A percentile compares a stretch with the other conserved stretches of the same genome.
These are phyloP conservation scores for Hucho hucho DNA, from an alignment of 2,113 vertebrate species.

Conservation along the genomic window DNA sequence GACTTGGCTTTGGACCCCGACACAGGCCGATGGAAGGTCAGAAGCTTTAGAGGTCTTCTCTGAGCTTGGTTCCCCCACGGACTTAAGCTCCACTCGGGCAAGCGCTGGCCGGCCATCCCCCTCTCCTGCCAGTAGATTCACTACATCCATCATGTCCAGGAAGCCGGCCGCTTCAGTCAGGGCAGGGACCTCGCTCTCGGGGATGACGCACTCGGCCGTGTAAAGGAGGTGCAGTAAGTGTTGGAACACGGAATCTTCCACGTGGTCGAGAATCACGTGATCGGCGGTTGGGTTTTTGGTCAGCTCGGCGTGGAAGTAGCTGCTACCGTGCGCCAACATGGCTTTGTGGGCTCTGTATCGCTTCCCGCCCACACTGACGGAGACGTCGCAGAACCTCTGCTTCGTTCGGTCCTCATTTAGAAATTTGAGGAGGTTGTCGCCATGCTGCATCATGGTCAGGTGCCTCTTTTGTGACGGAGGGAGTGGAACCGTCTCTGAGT, in stretches of 20 bases:
- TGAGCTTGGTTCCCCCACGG: conserved; percentile 45
- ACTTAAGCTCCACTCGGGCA: conserved; percentile 10
- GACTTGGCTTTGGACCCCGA: conserved; percentile 26
- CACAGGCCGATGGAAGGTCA: conserved; percentile 22
- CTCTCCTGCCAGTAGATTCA: conserved; percentile 84
- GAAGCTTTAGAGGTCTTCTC: conserved; percentile 39
- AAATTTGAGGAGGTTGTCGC: conserved; percentile 86
- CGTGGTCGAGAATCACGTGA: conserved; percentile 87
- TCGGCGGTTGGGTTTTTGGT: conserved; percentile 84
- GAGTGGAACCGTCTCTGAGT: conserved; percentile 9
- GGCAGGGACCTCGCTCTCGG: conserved; percentile 82
- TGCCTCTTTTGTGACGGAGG: conserved; percentile 66
- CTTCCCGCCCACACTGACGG: conserved; percentile 87
- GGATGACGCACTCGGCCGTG: conserved; percentile 87
- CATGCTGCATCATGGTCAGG: conserved; percentile 81
- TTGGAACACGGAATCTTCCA: conserved; percentile 87
- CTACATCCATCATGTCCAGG: conserved; percentile 93
- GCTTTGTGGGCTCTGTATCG: conserved; percentile 89
- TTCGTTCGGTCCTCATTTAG: conserved; percentile 84
- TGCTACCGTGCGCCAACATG: conserved; percentile 93
- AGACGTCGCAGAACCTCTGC: conserved; percentile 90
- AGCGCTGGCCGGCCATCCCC: conserved; percentile 33
- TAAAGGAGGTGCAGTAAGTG: conserved; percentile 92
- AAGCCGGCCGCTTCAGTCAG: conserved; percentile 89
- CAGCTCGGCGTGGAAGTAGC: conserved; percentile 93